Conservation (phyloP, 2,113 vertebrate species). For the Ptilorrhoa leucosticta region DNA sequence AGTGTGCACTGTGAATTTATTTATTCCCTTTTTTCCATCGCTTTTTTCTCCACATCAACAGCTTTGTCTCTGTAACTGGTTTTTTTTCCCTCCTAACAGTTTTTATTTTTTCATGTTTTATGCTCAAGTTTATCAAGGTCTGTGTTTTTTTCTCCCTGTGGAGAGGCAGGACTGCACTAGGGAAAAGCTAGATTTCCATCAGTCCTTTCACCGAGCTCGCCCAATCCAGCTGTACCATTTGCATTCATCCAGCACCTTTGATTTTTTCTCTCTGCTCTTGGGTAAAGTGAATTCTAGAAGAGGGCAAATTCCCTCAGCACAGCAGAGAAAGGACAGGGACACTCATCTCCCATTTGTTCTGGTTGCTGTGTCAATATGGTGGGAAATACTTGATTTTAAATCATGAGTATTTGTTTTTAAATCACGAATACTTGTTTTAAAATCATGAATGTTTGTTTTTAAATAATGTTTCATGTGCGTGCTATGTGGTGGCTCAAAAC, state of each 20-base stretch:
- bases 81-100: neutral
- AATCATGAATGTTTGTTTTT: neutral
- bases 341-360: neutral
- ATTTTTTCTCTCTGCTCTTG: neutral
- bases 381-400: neutral
- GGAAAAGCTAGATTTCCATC: neutral
- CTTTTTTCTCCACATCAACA: neutral
- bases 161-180: neutral
- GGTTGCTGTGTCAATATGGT: rapidly evolving
- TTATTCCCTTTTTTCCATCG: neutral
- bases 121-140: neutral
- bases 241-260: neutral
- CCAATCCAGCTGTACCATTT: neutral
- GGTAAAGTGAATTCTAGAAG: neutral
- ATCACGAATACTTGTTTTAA: neutral
- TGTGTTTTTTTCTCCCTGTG: neutral
- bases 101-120: neutral
- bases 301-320: neutral
- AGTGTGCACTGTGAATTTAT: neutral
- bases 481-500: neutral
- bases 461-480: neutral
- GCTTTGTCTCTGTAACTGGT: neutral
- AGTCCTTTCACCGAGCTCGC: neutral
- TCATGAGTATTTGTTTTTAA: neutral
- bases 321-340: neutral